These are phyloP conservation scores for Platorchestia sp. DNA, from an alignment of 1,140 invertebrate genomes.

Conservation along the genomic window DNA sequence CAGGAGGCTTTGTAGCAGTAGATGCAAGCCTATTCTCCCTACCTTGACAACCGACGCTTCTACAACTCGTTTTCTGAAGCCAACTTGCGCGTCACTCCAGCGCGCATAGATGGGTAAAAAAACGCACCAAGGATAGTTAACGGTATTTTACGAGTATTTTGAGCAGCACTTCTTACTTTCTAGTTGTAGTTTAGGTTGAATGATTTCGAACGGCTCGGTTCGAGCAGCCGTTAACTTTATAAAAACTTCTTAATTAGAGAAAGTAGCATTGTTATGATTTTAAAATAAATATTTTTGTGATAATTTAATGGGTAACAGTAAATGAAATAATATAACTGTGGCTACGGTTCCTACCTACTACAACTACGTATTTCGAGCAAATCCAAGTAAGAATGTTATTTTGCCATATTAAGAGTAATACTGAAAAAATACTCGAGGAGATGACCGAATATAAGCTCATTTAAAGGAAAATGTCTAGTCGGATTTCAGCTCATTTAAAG, in stretches of 20 bases:
- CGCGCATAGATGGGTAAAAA: background rate
- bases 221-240: too few relatives aligned
- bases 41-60: background rate
- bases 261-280: too few relatives aligned
- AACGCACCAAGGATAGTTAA: background rate
- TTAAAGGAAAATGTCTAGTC: background rate
- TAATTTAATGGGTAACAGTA: background rate
- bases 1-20: background rate
- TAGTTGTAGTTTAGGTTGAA: background rate
- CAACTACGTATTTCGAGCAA: background rate
- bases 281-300: too few relatives aligned
- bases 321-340: background rate
- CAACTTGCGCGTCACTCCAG: background rate
- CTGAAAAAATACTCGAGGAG: background rate
- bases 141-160: background rate
- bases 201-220: too few relatives aligned
- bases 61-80: background rate
- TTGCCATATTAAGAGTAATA: background rate
- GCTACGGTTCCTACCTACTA: background rate
- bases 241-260: too few relatives aligned
- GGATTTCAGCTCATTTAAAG: background rate
- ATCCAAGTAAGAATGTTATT: background rate
- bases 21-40: background rate
- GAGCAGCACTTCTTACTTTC: background rate
- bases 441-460: background rate